Evolutionary conservation across 2,888 invertebrate genomes (phyloP).

Genomic region (Agrotis exclamationis): DNA sequence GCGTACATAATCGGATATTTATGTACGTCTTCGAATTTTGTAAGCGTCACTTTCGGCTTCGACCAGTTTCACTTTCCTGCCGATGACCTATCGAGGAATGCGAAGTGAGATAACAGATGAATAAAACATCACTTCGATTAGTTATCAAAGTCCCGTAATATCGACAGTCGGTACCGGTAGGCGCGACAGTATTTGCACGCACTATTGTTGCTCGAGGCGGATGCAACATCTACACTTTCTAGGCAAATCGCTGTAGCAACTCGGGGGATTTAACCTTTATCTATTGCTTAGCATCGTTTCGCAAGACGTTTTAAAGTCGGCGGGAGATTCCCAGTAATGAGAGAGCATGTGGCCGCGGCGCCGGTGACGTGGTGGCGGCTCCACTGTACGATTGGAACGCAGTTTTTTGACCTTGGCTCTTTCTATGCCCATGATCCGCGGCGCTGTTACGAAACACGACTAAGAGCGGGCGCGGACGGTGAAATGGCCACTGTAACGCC

Average conservation of each 20-base stretch:
- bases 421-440: conserved; percentile 67
- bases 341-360: conserved; percentile 35
- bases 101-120: conserved; percentile 83
- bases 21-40: conserved; percentile 79
- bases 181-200: conserved; percentile 22
- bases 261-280: conserved; percentile 68
- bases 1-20: conserved; percentile 77
- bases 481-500: conserved; percentile 60
- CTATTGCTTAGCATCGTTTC: conserved; percentile 63
- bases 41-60: conserved; percentile 83
- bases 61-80: conserved; percentile 88
- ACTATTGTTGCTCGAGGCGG: conserved; percentile 47
- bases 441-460: conserved; percentile 65
- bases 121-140: conserved; percentile 76
- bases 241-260: conserved; percentile 57
- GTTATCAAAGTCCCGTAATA: conserved; percentile 41
- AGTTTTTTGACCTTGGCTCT: conserved; percentile 69
- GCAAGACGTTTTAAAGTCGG: conserved; percentile 45
- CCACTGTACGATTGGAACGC: conserved; percentile 59
- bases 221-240: conserved; percentile 58
- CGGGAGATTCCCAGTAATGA: conserved; percentile 67
- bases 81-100: conserved; percentile 86
- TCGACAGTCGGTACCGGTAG: conserved; percentile 6
- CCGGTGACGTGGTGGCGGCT: conserved; percentile 46
- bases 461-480: conserved; percentile 46